Conservation (phyloP, 2,888 invertebrate species). For the Julus scandinavius region DNA sequence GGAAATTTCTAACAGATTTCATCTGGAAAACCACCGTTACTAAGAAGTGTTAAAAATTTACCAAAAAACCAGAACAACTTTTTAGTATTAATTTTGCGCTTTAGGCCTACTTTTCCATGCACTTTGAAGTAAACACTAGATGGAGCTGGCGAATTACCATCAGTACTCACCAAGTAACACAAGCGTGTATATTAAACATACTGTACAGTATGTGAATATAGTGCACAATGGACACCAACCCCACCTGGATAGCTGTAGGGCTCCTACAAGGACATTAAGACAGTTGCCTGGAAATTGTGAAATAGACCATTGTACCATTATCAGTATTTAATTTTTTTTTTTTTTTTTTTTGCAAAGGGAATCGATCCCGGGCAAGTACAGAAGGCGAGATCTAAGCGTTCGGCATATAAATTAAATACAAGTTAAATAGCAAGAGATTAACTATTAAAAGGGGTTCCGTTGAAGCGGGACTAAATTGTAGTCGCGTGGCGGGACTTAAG, state of each 20-base stretch:
- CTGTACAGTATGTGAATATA: no score
- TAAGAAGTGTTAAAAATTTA: no score
- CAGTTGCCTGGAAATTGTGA: constrained; percentile 8
- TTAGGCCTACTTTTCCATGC: no score
- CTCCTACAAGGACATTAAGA: background rate
- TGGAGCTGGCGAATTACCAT: no score
- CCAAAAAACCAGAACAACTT: no score
- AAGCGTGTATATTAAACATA: no score
- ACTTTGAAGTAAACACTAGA: no score
- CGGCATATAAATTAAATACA: constrained; percentile 27
- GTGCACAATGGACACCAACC: background rate
- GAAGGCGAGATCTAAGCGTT: constrained; percentile 18
- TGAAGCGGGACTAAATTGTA: constrained; percentile 42
- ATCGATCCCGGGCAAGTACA: constrained; percentile 4
- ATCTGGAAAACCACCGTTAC: no score
- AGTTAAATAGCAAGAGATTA: constrained; percentile 43
- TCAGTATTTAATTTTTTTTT: background rate
- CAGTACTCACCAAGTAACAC: no score
- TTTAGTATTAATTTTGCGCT: no score
- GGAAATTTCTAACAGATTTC: no score
- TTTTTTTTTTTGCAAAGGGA: background rate
- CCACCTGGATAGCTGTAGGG: background rate
- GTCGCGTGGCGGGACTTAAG: constrained; percentile 49
- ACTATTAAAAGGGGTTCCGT: constrained; percentile 44
- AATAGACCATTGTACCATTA: background rate